Percentiles rank a stretch among this genome's conserved stretches.
phyloP scores from a whole-genome alignment of 2,113 vertebrate genomes.

The Sylvicapra grimmia region DNA sequence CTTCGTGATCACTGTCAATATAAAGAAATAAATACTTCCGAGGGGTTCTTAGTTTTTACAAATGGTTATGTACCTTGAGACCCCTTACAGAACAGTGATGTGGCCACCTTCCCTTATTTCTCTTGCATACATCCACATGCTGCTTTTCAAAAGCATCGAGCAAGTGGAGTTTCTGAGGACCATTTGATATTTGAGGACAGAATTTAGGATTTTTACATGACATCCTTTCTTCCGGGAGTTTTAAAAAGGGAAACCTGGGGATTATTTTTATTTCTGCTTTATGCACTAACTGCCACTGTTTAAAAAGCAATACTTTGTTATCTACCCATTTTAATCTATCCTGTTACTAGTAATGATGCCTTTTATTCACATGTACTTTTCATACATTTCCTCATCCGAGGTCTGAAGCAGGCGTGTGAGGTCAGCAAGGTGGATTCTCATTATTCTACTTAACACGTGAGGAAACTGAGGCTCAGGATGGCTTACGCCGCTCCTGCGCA shows the following conservation, averaged over 20 bases:
- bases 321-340: background rate
- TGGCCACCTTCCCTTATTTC: background rate
- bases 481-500: background rate
- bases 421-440: background rate
- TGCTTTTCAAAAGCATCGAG: background rate
- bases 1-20: constrained; percentile 43
- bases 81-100: background rate
- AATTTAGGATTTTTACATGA: background rate
- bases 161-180: background rate
- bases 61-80: background rate
- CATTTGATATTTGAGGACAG: background rate
- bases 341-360: background rate
- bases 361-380: background rate
- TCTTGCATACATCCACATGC: background rate
- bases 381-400: background rate
- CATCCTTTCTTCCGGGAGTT: background rate
- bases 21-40: constrained; percentile 30
- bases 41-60: background rate
- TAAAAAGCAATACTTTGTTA: background rate
- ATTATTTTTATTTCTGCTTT: background rate
- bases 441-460: background rate
- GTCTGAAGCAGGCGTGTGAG: background rate
- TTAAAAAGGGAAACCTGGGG: background rate
- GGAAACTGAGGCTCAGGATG: background rate
- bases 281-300: background rate